Conservation (phyloP, 92 coral and sea anemone species). For the Muricea muricata region DNA sequence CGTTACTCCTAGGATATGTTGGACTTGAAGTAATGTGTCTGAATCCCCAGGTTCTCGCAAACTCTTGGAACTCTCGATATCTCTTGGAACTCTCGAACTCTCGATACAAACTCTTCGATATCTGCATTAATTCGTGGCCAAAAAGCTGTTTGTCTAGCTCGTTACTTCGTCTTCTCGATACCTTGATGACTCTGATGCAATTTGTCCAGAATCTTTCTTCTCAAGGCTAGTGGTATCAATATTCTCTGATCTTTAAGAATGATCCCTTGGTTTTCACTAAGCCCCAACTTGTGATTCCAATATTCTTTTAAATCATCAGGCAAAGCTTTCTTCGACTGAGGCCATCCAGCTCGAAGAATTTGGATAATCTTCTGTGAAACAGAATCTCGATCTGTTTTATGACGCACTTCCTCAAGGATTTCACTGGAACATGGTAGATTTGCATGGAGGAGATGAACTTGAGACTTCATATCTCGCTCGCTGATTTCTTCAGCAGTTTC, state of each 20-base stretch:
- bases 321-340: conserved; percentile 3
- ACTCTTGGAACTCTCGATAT: not conserved
- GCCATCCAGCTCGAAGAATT: not conserved
- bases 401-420: conserved; percentile 1
- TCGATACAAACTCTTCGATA: not conserved
- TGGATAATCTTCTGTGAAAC: conserved; percentile 13
- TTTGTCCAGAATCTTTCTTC: not conserved
- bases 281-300: not conserved
- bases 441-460: conserved; percentile 2
- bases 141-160: conserved; percentile 9
- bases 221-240: not conserved
- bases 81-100: not conserved
- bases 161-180: conserved; percentile 14
- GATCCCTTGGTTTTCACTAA: conserved; percentile 12
- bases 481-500: conserved; percentile 20
- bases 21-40: conserved; percentile 21
- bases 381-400: not conserved
- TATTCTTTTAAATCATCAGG: conserved; percentile 11
- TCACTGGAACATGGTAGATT: conserved; percentile 4
- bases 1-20: conserved; percentile 22
- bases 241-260: not conserved
- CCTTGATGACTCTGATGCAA: conserved; percentile 23
- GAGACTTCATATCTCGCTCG: not conserved
- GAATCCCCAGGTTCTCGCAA: conserved; percentile 9
- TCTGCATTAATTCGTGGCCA: conserved; percentile 7